Conservation (phyloP, 1,140 invertebrate species). For the Drosophila pachea region DNA sequence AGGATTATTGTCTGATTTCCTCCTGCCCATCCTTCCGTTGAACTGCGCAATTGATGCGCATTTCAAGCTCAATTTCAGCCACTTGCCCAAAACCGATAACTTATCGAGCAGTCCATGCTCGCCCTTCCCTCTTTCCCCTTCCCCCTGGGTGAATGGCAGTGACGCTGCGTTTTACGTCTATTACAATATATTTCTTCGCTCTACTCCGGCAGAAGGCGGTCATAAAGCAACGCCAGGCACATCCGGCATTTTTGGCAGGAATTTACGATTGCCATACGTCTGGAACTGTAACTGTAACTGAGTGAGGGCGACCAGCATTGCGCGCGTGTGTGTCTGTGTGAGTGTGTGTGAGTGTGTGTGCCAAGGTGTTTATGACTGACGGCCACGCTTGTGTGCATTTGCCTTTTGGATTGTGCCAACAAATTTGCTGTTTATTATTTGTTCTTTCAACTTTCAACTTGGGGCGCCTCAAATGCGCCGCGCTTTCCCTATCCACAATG, state of each 20-base stretch:
- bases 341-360: slow-evolving; percentile 3
- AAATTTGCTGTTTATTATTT: slow-evolving; percentile 61
- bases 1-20: not conserved
- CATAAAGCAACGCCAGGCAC: slow-evolving; percentile 53
- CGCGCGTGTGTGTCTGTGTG: not conserved
- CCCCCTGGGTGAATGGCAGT: slow-evolving; percentile 5
- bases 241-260: slow-evolving; percentile 50
- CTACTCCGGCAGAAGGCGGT: slow-evolving; percentile 15
- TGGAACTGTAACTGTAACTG: not conserved
- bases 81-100: too few species aligned
- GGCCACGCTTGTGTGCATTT: slow-evolving; percentile 41
- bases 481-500: slow-evolving; percentile 45
- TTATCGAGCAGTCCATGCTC: too few species aligned
- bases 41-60: too few species aligned
- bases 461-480: slow-evolving; percentile 52
- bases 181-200: slow-evolving; percentile 6
- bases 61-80: too few species aligned
- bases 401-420: slow-evolving; percentile 22
- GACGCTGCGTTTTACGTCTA: slow-evolving; percentile 22
- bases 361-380: slow-evolving; percentile 46
- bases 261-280: slow-evolving; percentile 45
- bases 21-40: too few species aligned
- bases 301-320: not conserved
- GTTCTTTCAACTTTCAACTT: slow-evolving; percentile 58
- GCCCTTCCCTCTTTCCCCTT: too few species aligned